Conservation (phyloP, 2,797 vertebrate genomes). For the Manis pentadactyla region DNA sequence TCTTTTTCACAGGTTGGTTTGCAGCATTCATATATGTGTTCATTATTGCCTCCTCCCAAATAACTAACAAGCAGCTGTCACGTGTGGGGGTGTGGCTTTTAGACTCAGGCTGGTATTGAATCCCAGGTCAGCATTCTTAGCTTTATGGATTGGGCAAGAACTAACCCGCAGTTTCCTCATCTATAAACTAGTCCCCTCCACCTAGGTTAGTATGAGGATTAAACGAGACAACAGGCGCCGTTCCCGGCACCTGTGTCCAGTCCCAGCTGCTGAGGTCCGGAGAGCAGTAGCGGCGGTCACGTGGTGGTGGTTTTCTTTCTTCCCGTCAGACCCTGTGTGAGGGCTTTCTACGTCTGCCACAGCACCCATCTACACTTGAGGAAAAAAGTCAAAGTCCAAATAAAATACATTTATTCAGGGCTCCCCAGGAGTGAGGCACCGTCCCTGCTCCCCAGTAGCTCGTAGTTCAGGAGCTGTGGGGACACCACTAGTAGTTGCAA, state of each 20-base stretch:
- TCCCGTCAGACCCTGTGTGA: neutral
- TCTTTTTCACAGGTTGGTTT: neutral
- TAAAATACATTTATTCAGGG: neutral
- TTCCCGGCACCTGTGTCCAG: neutral
- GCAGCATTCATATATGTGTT: neutral
- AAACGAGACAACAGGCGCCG: rapidly evolving
- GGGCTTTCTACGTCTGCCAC: neutral
- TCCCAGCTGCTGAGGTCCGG: neutral
- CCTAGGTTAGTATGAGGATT: neutral
- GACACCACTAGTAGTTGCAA: neutral
- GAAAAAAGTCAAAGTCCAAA: neutral
- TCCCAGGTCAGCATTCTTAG: neutral
- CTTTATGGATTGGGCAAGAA: neutral
- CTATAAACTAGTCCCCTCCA: neutral
- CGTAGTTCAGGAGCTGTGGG: neutral
- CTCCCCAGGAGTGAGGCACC: neutral
- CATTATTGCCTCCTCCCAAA: neutral
- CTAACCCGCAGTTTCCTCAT: neutral
- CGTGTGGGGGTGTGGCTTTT: neutral
- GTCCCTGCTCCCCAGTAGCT: neutral
- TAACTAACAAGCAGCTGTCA: neutral
- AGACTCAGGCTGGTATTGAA: neutral
- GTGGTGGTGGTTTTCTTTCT: neutral
- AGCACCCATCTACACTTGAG: neutral
- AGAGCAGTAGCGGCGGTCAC: rapidly evolving